These are phyloP conservation scores for Dasyornis broadbenti DNA, from an alignment of 2,113 vertebrate genomes.

Conservation along the genomic window DNA sequence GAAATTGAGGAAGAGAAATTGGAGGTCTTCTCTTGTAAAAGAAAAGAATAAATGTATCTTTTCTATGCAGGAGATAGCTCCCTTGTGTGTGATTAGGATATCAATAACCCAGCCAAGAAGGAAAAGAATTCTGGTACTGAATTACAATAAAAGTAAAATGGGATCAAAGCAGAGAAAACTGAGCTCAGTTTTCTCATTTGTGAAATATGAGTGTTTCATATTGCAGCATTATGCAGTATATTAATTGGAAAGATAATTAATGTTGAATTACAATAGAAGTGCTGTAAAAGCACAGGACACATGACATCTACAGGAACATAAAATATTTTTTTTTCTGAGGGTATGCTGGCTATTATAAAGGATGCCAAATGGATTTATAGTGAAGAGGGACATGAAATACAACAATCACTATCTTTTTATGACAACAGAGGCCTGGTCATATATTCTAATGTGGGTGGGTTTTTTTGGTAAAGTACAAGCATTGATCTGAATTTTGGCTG, in stretches of 20 bases:
- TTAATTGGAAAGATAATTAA: slow-evolving; percentile 52
- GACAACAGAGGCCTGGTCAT: not conserved
- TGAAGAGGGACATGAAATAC: slow-evolving; percentile 3
- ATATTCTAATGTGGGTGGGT: not conserved
- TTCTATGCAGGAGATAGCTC: not conserved
- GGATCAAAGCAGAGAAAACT: slow-evolving; percentile 2
- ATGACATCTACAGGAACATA: not conserved
- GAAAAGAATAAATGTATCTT: not conserved
- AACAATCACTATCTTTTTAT: not conserved
- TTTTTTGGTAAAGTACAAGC: not conserved
- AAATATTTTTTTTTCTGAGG: not conserved
- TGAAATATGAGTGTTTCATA: not conserved
- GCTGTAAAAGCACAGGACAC: not conserved
- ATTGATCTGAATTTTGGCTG: not conserved
- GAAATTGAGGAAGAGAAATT: not conserved
- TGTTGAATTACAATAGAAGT: slow-evolving; percentile 7
- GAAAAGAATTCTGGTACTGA: not conserved
- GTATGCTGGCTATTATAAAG: not conserved
- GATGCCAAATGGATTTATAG: slow-evolving; percentile 51
- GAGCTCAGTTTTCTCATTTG: slow-evolving; percentile 37
- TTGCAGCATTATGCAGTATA: not conserved
- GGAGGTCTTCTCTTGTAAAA: not conserved
- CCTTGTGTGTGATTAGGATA: not conserved
- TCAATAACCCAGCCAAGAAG: not conserved
- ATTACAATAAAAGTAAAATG: slow-evolving; percentile 1